Percentiles rank a stretch among this genome's conserved stretches.
Evolutionary conservation across 2,113 vertebrate species (phyloP).

Genomic region (Leuciscus idus): DNA sequence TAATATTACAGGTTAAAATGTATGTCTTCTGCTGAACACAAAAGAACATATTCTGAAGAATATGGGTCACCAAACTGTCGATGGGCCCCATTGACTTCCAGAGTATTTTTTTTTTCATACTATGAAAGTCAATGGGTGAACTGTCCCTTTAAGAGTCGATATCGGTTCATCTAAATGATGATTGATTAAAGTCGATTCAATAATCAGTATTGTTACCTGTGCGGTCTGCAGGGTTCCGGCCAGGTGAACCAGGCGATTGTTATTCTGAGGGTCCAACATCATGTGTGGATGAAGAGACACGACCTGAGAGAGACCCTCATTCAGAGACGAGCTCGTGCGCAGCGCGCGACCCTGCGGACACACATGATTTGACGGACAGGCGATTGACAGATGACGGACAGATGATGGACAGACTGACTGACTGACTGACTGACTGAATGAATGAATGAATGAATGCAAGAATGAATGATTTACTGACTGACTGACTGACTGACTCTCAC

Average conservation of each 20-base stretch:
- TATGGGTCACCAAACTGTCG: too few relatives aligned
- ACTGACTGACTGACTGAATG: not conserved
- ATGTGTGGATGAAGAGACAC: constrained; percentile 76
- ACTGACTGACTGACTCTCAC: constrained; percentile 64
- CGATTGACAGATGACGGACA: too few relatives aligned
- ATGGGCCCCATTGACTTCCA: too few relatives aligned
- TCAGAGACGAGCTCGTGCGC: constrained; percentile 80
- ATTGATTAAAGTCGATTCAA: not conserved
- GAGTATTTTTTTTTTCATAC: too few relatives aligned
- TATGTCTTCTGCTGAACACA: too few relatives aligned
- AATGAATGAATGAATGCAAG: not conserved
- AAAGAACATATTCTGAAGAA: too few relatives aligned
- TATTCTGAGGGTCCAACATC: constrained; percentile 79
- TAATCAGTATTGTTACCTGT: constrained; percentile 76
- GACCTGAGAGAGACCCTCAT: constrained; percentile 89
- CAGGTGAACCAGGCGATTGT: constrained; percentile 86
- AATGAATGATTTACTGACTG: not conserved
- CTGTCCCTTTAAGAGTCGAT: too few relatives aligned
- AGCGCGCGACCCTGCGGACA: constrained; percentile 83
- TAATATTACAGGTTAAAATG: too few relatives aligned
- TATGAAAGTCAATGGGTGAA: too few relatives aligned
- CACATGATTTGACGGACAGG: not conserved
- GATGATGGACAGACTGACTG: too few relatives aligned
- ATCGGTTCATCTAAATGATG: not conserved
- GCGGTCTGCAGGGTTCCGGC: constrained; percentile 80